Base-by-base conservation (phyloP, 1,140 invertebrate species). In the Polyergus mexicanus region DNA sequence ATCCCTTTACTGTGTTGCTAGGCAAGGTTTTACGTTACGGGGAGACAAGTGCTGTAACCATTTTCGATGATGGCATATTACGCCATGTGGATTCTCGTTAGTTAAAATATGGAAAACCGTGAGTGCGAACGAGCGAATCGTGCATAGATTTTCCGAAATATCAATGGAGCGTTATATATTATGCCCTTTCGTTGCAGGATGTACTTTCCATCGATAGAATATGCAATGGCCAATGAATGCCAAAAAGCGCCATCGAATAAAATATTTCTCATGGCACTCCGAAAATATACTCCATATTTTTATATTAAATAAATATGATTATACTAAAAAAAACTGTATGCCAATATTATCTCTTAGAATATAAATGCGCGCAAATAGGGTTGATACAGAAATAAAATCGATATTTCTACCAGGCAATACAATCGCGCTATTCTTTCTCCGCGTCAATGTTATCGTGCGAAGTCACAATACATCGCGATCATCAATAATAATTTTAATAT, bases 131-230 rank as follows among this genome's bases (percentile, higher is more conserved):
- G 54, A 83, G 44, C 68, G 78, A 69, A 80, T 32, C 77, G 19
- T 74, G 78, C 72, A 74, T 83, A 62, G 68, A 83, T 83, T 83
- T 83, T 72, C 68, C 78, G 28, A 83, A 83, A 83, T 83, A 83
- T 72, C 78, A 83, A 83, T 83, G 60, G 68, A 74, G 54, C 54
- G 54, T 32, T 69, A 83, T 83, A 83, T 74, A 83, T 83, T 83
- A 83, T 83, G 78, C 78, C 56, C 78, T 83, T 83, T 83, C 78
- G 78, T 83, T 72, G 78, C 78, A 60, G 78, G 25, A 83, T 74
- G 78, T 83, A 60, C 78, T 47, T 58, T 22, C 78, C 78, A 60
- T 83, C 68, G 78, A 83, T 74, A 74, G 68, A 83, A 83, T 83
- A 83, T 83, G 78, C 78, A 83, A 74, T 62, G 11, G 68, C 78